Evolutionary conservation across 2,797 vertebrate genomes (phyloP).

Genomic region (Coluber constrictor): DNA sequence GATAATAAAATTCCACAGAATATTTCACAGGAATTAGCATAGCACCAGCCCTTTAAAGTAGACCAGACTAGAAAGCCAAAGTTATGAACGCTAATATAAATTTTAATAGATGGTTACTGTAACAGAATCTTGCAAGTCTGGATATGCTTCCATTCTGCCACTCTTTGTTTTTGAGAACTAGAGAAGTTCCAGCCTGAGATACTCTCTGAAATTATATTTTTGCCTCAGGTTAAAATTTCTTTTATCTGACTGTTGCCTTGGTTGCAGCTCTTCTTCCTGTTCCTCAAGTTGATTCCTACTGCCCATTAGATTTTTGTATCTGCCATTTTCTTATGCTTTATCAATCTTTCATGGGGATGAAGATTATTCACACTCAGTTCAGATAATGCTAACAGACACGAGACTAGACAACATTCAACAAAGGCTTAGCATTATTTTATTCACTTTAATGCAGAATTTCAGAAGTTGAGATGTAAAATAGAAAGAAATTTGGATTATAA

Average conservation of each 20-base stretch:
- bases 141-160: background rate
- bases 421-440: background rate
- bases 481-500: background rate
- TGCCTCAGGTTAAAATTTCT: background rate
- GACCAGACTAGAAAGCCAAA: background rate
- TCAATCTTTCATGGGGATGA: background rate
- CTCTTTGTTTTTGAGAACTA: background rate
- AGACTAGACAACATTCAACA: background rate
- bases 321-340: background rate
- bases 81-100: background rate
- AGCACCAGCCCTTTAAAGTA: background rate
- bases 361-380: background rate
- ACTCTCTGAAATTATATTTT: background rate
- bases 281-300: background rate
- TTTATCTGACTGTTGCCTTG: background rate
- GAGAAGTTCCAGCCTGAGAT: background rate
- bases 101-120: background rate
- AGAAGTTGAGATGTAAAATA: background rate
- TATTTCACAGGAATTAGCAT: background rate
- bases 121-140: background rate
- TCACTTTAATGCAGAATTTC: background rate
- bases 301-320: background rate
- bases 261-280: background rate
- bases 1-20: background rate
- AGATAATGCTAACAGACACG: background rate